Base-by-base conservation (phyloP, 1,140 invertebrate genomes). In the Triops cancriformis region DNA sequence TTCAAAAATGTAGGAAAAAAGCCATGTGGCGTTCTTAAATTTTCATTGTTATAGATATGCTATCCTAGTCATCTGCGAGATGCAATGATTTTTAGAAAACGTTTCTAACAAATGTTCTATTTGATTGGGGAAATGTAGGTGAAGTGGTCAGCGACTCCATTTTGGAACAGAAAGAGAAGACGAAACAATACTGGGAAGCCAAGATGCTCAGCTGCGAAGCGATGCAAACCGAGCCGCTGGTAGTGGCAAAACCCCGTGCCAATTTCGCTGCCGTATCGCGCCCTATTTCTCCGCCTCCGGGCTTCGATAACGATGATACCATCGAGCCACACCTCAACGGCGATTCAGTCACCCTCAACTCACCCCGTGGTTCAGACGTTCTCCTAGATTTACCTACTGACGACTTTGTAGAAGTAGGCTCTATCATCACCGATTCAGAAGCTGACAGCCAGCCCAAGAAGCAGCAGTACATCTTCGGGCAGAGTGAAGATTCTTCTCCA, bases 81-180 rank as follows among this genome's bases (percentile, higher is more conserved):
- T 64, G 51, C 14, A 37, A 37, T 64, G 14, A 10, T 64, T 64
- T 23, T 18, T 64, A 7, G 51, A 4, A 2, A 11, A n/a, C 5
- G 6, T 76, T 43, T 6, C 12, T 76, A 45, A 45, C 9, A 7
- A 43, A 26, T 51, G 27, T 28, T 18, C 12, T 78, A 41, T 74
- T 26, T n/a, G n/a, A n/a, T n/a, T n/a, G n/a, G n/a, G n/a, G n/a
- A n/a, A n/a, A 51, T 77, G 9, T 31, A 79, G 78, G 78, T 37
- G 78, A 76, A n/a, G 78, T 79, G n/a, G 73, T 78, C 31, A 73
- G 28, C 72, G 78, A 79, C 31, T 79, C 78, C 18, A 79, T 79
- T 45, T 72, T 79, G 27, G 74, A 41, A 27, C 74, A 79, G 28
- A 79, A 79, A 72, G 75, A 79, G 42, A 73, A 79, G 18, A 79